These are phyloP conservation scores for Aricia agestis DNA, from an alignment of 1,140 invertebrate species.

Conservation along the genomic window DNA sequence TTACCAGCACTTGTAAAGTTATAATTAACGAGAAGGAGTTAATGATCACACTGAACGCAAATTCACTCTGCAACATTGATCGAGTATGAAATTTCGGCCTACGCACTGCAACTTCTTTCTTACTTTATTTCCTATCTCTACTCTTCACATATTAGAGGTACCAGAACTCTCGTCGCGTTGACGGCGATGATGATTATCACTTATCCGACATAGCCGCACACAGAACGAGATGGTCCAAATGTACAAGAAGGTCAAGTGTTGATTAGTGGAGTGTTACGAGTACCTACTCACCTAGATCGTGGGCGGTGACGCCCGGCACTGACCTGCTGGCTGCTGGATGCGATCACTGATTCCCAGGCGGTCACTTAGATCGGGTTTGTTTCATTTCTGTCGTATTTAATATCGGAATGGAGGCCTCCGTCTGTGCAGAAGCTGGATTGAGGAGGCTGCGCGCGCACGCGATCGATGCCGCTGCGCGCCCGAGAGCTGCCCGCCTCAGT, in stretches of 20 bases:
- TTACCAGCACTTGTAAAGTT: too few species aligned
- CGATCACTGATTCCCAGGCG: conserved; percentile 31
- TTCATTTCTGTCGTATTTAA: conserved; percentile 68
- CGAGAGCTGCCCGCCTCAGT: conserved; percentile 45
- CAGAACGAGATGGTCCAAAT: not conserved
- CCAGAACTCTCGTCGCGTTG: not conserved
- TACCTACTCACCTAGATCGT: conserved; percentile 34
- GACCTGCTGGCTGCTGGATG: conserved; percentile 39
- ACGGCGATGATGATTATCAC: not conserved
- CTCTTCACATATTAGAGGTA: not conserved
- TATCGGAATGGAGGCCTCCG: conserved; percentile 50
- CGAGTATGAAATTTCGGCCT: too few species aligned
- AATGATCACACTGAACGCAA: too few species aligned
- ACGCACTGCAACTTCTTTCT: too few species aligned
- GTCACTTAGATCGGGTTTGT: conserved; percentile 62
- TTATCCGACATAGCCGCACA: not conserved
- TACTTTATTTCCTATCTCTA: too few species aligned
- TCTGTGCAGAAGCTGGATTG: conserved; percentile 55
- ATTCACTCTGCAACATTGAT: too few species aligned
- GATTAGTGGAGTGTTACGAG: conserved; percentile 22
- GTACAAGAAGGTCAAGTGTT: conserved; percentile 21
- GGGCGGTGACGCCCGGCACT: conserved; percentile 27
- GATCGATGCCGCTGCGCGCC: conserved; percentile 69
- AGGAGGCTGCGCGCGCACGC: conserved; percentile 64
- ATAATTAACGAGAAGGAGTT: too few species aligned